Evolutionary conservation across 2,888 invertebrate species (phyloP), one percentile per base, ranked within the genome.

Genomic region (Hirudinaria manillensis): DNA sequence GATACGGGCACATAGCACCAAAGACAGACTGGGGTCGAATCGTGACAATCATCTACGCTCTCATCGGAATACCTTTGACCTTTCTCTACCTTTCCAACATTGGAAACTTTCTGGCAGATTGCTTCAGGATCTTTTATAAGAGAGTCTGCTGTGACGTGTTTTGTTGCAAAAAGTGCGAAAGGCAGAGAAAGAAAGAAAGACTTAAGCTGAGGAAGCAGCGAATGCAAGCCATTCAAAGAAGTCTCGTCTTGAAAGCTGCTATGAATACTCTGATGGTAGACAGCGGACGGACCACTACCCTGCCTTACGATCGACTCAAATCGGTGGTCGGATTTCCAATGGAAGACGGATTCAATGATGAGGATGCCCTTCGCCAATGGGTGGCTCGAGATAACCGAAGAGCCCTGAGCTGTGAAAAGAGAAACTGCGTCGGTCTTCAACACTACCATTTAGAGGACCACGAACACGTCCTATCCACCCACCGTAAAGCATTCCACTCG

Each of bases 21-120:
- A 81, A 81, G 77, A 81, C 81, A 27, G 27, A 72, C 7, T 61
- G 55, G 56, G 81, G 81, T 4, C 79, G 79, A 7, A 75, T 81
- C 34, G 68, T 81, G 66, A 81, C 81, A 24, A 81, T 81, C 70
- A 55, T 81, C 21, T 81, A 81, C 77, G 81, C 81, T 32, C 78
- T 81, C 32, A 68, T 81, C 38, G 81, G 81, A 27, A 81, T 81
- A 24, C 81, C 81, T 0, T 77, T 81, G 32, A 80, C 80, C 24
- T 81, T 81, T 72, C 77, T 81, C 34, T 81, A 81, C 76, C 72
- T 81, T 13, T 80, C 81, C 6, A 81, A 81, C 76, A 80, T 81
- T 70, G 81, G 81, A 70, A 81, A 81, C 70, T 81, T 81, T 76
- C 76, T 81, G 29, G 81, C 81, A 13, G 80, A 81, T 74, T 75